Evolutionary conservation across 2,888 invertebrate genomes (phyloP), one percentile per base, ranked within the genome.

Genomic region (Agriotes lineatus): DNA sequence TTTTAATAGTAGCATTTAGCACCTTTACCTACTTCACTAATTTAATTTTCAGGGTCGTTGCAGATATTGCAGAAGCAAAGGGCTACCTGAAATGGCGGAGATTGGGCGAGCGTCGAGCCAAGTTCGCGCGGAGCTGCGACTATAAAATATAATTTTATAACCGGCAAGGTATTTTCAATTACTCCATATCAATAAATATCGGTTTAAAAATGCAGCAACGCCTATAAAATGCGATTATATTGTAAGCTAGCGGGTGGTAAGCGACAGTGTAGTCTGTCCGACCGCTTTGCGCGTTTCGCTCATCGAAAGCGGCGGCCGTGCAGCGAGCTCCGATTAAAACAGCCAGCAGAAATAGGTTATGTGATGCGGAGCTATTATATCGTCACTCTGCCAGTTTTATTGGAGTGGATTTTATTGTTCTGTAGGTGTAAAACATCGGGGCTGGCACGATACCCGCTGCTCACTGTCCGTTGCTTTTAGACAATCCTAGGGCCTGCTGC

Each of bases 391-490:
- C 73, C 77, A 74, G 77, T 77, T 81, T 81, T 80, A 80, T 80
- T 80, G 76, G 75, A 79, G 75, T 73, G 74, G 79, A 80, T 81
- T 80, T 80, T 78, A 81, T 81, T 80, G 77, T 80, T 77, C 78
- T 74, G 80, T 79, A 81, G 81, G 81, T 80, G 81, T 80, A 80
- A 81, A 81, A 79, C 80, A 76, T 76, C 77, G 72, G 71, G 75
- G 72, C 75, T 74, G 75, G 76, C 76, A 73, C 74, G 77, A 72
- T 74, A 72, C 78, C 78, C 71, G 78, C 78, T 78, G 78, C 72
- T 77, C 72, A 30, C 65, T 42, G 73, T 69, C 72, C 70, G 66
- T 70, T 72, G 70, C 70, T 69, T 73, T 64, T 37, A 42, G 25
- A 42, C 54, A 12, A 54, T 62, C 52, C 50, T 52, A 39, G 42